phyloP scores from a whole-genome alignment of 2,113 vertebrate species.

The Xiphophorus hellerii region DNA sequence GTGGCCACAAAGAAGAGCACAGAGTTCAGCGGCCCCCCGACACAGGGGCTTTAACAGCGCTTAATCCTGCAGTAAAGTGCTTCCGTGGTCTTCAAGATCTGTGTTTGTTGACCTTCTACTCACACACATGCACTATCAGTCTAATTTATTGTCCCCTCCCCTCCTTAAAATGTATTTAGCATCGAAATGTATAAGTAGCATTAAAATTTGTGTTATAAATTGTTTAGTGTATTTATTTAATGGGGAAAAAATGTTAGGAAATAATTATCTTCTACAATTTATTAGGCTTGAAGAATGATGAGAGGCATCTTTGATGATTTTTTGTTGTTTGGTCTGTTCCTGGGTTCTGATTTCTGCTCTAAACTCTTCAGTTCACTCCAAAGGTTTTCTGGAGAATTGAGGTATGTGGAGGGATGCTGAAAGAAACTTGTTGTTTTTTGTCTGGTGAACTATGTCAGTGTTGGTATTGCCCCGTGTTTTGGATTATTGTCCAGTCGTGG shows the following conservation, averaged over 20 bases:
- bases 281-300: background rate
- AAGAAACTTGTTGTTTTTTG: background rate
- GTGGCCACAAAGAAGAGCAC: slow-evolving; percentile 30
- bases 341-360: background rate
- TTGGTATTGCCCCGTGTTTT: background rate
- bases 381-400: background rate
- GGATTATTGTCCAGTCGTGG: background rate
- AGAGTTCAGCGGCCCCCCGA: slow-evolving; percentile 53
- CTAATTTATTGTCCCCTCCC: background rate
- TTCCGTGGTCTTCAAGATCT: slow-evolving; percentile 62
- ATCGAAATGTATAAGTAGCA: background rate
- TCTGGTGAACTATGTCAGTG: background rate
- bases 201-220: background rate
- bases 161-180: background rate
- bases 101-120: slow-evolving; percentile 44
- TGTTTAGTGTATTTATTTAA: background rate
- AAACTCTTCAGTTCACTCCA: background rate
- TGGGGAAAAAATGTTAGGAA: background rate
- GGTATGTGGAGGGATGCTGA: background rate
- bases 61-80: slow-evolving; percentile 71
- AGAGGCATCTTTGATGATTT: background rate
- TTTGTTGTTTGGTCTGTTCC: background rate
- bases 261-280: background rate
- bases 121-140: background rate
- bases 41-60: slow-evolving; percentile 60